Evolutionary conservation across 2,888 invertebrate species (phyloP).

Genomic region (Lissocephala sabroskyi): DNA sequence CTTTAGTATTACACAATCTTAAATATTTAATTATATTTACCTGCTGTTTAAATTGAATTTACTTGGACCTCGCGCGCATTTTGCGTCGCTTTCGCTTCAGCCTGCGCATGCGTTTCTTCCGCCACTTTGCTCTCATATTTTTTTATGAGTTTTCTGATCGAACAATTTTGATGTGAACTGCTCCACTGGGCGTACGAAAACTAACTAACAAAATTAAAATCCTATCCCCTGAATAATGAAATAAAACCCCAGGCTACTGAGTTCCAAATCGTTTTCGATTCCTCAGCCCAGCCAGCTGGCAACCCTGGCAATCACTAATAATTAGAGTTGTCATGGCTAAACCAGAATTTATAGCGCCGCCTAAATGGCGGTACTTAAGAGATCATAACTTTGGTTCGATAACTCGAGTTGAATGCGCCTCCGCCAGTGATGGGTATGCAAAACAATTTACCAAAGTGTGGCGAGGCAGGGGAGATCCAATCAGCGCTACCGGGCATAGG

Average conservation of each 20-base stretch:
- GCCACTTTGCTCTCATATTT: background rate
- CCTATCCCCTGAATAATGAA: too few species aligned
- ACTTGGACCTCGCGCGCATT: background rate
- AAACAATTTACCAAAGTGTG: constrained; percentile 17
- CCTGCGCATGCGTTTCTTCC: background rate
- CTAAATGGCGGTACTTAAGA: constrained; percentile 50
- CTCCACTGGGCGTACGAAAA: too few species aligned
- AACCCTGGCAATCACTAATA: constrained; percentile 20
- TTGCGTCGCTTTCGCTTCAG: background rate
- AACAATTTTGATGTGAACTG: background rate
- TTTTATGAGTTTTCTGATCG: too few species aligned
- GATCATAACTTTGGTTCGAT: constrained; percentile 54
- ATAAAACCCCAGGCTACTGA: too few species aligned
- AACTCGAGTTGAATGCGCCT: constrained; percentile 50
- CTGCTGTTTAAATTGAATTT: too few species aligned
- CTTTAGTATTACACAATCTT: too few species aligned
- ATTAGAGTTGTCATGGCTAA: constrained; percentile 48
- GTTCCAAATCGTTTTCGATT: constrained; percentile 4
- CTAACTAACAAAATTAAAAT: too few species aligned
- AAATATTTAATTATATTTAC: too few species aligned
- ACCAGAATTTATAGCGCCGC: constrained; percentile 38
- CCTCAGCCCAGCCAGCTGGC: constrained; percentile 7
- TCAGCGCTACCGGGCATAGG: constrained; percentile 60
- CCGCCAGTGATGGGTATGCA: constrained; percentile 27
- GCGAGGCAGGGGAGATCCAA: constrained; percentile 23